Conservation (phyloP, 1,140 invertebrate species). For the Cydia amplana region DNA sequence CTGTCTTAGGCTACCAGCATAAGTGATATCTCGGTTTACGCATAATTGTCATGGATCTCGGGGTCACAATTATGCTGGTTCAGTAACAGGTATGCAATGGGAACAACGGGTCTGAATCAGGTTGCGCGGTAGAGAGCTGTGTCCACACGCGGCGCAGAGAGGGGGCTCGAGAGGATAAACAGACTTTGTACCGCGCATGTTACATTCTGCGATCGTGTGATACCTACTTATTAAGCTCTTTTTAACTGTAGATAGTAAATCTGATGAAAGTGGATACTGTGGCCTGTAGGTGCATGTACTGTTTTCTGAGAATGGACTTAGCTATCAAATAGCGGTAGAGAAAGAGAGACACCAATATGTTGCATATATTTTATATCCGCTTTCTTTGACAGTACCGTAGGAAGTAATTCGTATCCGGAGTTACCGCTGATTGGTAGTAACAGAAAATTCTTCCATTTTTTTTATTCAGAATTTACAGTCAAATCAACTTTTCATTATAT, state of each 20-base stretch:
- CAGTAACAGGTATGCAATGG: not conserved
- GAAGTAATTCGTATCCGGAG: too few relatives aligned
- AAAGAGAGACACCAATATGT: too few relatives aligned
- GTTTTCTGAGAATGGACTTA: too few relatives aligned
- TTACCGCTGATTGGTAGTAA: too few relatives aligned
- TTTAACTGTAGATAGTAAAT: not conserved
- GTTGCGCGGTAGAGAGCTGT: constrained; percentile 37
- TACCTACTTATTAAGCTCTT: not conserved
- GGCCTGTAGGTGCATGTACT: too few relatives aligned
- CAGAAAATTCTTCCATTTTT: too few relatives aligned
- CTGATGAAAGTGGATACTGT: not conserved
- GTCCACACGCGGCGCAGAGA: constrained; percentile 36
- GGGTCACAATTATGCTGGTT: not conserved
- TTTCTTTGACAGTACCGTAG: too few relatives aligned
- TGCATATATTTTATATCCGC: too few relatives aligned
- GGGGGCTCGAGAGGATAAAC: constrained; percentile 38
- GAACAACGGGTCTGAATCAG: constrained; percentile 33
- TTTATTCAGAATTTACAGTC: too few relatives aligned
- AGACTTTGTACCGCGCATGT: constrained; percentile 24
- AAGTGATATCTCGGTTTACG: not conserved
- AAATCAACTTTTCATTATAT: too few relatives aligned
- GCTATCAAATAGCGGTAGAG: too few relatives aligned
- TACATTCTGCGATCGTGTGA: not conserved
- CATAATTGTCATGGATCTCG: not conserved
- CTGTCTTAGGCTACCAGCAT: not conserved